These are phyloP conservation scores for Spea multiplicata DNA, from an alignment of 2,113 vertebrate species.

Conservation along the genomic window DNA sequence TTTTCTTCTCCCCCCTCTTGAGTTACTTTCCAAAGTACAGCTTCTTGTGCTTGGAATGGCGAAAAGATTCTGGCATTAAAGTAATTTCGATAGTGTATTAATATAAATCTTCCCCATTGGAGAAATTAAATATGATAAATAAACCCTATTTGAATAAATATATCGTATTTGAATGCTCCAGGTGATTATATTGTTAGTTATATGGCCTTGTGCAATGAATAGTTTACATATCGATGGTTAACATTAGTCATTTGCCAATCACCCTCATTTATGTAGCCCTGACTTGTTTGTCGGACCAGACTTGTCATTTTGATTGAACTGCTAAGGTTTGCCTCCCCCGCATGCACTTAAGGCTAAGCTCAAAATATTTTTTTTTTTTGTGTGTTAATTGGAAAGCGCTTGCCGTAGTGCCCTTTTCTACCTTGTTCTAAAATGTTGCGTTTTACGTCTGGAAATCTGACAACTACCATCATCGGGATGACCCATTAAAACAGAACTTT, in stretches of 20 bases:
- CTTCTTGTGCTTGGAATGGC: background rate
- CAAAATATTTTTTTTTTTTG: slow-evolving; percentile 18
- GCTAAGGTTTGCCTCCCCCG: slow-evolving; percentile 33
- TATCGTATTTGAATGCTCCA: background rate
- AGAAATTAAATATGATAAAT: background rate
- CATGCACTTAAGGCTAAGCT: slow-evolving; percentile 43
- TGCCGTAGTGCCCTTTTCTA: slow-evolving; percentile 47
- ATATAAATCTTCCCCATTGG: background rate
- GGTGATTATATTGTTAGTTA: slow-evolving; percentile 12
- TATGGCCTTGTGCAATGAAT: slow-evolving; percentile 12
- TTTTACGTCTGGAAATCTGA: slow-evolving; percentile 42
- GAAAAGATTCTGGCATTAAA: background rate
- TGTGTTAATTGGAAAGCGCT: slow-evolving; percentile 47
- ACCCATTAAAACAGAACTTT: slow-evolving; percentile 51
- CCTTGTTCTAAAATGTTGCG: slow-evolving; percentile 42
- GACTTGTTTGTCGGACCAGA: slow-evolving; percentile 13
- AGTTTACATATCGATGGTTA: slow-evolving; percentile 16
- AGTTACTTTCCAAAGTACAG: no score
- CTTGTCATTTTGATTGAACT: slow-evolving; percentile 45
- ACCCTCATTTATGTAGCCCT: slow-evolving; percentile 17
- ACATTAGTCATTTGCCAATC: slow-evolving; percentile 30
- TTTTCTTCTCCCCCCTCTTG: no score
- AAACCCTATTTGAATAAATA: background rate
- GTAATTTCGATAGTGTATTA: background rate
- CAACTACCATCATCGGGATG: slow-evolving; percentile 40